A percentile compares a stretch with the other conserved stretches of the same genome.
phyloP scores from a whole-genome alignment of 37 sponge, comb jelly and placozoan species.

The Geodia barretti region DNA sequence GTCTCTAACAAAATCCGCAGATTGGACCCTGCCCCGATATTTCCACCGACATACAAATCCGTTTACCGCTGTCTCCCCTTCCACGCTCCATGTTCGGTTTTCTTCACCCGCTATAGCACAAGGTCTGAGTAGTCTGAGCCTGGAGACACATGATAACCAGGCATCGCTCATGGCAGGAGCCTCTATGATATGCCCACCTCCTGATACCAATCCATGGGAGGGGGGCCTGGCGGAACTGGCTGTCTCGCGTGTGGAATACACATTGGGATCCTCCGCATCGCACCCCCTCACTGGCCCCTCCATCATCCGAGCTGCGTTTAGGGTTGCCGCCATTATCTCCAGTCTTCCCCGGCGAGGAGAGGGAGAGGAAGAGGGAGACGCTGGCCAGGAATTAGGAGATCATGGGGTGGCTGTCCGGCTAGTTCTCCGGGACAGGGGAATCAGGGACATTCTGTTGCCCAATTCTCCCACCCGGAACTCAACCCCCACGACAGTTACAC shows the following conservation, averaged over 20 bases:
- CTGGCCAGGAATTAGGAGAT: conserved; percentile 48
- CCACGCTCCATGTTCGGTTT: conserved; percentile 77
- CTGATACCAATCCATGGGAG: conserved; percentile 57
- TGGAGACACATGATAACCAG: conserved; percentile 21
- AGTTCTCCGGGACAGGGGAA: conserved; percentile 43
- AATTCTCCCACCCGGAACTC: not conserved
- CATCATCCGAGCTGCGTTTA: conserved; percentile 12
- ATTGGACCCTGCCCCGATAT: conserved; percentile 35
- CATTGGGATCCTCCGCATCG: conserved; percentile 65
- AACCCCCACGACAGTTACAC: not conserved
- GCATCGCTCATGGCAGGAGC: not conserved
- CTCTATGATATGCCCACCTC: not conserved
- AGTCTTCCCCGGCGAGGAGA: not conserved
- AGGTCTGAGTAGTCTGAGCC: conserved; percentile 56
- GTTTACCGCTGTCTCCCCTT: conserved; percentile 68
- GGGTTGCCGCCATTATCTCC: conserved; percentile 24
- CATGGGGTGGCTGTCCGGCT: too few species aligned
- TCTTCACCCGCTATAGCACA: conserved; percentile 75
- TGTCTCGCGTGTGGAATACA: conserved; percentile 54
- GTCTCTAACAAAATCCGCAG: not conserved
- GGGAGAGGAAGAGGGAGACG: conserved; percentile 2
- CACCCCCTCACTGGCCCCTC: conserved; percentile 22
- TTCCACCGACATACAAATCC: conserved; percentile 9
- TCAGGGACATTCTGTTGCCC: not conserved
- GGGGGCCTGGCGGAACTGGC: conserved; percentile 76